These are phyloP conservation scores for Paratrypauchen microcephalus DNA, from an alignment of 2,797 vertebrate genomes.

Conservation along the genomic window DNA sequence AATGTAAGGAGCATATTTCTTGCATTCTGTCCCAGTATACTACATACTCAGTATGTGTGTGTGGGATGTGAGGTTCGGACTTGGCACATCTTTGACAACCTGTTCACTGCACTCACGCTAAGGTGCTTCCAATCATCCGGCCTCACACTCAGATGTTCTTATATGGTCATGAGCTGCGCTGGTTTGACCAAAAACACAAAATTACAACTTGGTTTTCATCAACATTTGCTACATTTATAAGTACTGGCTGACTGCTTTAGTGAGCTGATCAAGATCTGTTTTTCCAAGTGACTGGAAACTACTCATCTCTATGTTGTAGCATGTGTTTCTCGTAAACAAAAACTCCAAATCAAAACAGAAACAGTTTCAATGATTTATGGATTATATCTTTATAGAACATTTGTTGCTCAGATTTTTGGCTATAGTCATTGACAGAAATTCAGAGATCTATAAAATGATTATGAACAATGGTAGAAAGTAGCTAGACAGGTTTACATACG, in stretches of 20 bases:
- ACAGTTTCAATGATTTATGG: constrained; percentile 36
- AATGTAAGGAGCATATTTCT: background rate
- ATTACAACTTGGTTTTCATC: constrained; percentile 33
- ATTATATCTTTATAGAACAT: constrained; percentile 24
- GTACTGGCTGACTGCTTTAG: constrained; percentile 47
- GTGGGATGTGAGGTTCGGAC: constrained; percentile 12
- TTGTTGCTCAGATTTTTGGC: constrained; percentile 34
- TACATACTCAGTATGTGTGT: background rate
- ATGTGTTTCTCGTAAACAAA: constrained; percentile 61
- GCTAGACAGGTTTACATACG: background rate
- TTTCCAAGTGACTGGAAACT: constrained; percentile 34
- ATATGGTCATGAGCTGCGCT: constrained; percentile 50
- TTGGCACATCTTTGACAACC: constrained; percentile 20
- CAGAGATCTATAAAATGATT: background rate
- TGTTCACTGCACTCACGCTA: constrained; percentile 36
- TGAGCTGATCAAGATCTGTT: constrained; percentile 41
- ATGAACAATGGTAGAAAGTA: background rate
- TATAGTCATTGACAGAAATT: background rate
- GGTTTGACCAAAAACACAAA: constrained; percentile 40
- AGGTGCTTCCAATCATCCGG: constrained; percentile 62
- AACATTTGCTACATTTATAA: constrained; percentile 36
- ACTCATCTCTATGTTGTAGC: constrained; percentile 47
- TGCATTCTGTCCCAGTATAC: background rate
- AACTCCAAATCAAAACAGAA: constrained; percentile 52
- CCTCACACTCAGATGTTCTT: constrained; percentile 52